Conservation (phyloP, 2,113 vertebrate species). For the Progne subis region DNA sequence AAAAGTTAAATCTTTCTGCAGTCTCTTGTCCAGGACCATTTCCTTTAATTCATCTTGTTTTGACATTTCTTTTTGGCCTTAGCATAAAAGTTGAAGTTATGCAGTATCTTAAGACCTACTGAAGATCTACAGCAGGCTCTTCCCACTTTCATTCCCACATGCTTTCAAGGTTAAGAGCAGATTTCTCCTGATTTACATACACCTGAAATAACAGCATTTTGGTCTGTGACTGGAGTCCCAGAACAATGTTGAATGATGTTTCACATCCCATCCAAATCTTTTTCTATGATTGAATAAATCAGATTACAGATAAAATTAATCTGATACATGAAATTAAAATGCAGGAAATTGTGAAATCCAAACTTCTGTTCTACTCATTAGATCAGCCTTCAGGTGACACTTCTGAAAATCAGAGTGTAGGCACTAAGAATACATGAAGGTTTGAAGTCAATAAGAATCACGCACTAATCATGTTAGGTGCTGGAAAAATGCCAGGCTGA, state of each 20-base stretch:
- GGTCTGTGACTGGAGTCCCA: background rate
- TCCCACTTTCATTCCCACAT: background rate
- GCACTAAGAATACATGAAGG: background rate
- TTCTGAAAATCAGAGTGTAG: background rate
- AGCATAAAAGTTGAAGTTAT: background rate
- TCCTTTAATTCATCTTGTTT: conserved; percentile 28
- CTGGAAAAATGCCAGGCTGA: background rate
- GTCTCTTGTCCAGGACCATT: conserved; percentile 1
- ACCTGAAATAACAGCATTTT: background rate
- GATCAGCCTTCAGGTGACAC: background rate
- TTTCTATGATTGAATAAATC: background rate
- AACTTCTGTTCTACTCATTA: background rate
- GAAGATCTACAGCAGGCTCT: background rate
- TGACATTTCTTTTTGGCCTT: background rate
- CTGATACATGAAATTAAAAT: background rate
- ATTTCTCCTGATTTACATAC: background rate
- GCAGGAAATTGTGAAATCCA: background rate
- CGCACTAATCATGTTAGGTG: background rate
- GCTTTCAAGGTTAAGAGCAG: background rate
- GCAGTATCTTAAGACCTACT: background rate
- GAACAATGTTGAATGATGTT: background rate
- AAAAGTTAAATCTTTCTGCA: conserved; percentile 28
- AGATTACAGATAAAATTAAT: background rate
- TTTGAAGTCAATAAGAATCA: background rate
- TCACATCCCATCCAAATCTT: fast-evolving